Percentiles rank a stretch among this genome's conserved stretches.
phyloP scores from a whole-genome alignment of 2,888 invertebrate species.

The Diaperis boleti region DNA sequence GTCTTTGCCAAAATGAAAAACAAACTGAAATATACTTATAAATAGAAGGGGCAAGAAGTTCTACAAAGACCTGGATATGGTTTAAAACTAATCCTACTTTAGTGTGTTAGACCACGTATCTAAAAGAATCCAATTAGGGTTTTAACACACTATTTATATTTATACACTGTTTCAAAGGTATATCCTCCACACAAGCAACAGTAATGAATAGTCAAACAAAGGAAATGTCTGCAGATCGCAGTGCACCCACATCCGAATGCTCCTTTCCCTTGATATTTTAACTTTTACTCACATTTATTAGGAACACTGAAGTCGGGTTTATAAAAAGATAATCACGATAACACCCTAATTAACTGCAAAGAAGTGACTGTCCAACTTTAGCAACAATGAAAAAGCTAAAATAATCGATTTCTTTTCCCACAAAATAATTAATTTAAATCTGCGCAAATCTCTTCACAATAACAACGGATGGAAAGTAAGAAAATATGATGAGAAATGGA shows the following conservation, averaged over 20 bases:
- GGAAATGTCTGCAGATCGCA: too few species aligned
- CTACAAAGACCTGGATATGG: not conserved
- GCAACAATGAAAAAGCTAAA: slow-evolving; percentile 24
- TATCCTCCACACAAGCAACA: too few species aligned
- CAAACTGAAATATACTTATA: too few species aligned
- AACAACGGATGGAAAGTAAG: slow-evolving; percentile 48
- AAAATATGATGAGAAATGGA: slow-evolving; percentile 47
- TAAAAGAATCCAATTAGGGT: too few species aligned
- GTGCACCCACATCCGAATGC: not conserved
- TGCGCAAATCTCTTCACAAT: slow-evolving; percentile 21
- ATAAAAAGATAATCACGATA: slow-evolving; percentile 1
- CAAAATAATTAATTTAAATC: slow-evolving; percentile 24
- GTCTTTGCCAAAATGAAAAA: too few species aligned
- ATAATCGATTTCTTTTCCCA: slow-evolving; percentile 37
- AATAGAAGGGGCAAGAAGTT: not conserved
- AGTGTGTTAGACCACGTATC: too few species aligned
- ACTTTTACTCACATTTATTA: slow-evolving; percentile 4
- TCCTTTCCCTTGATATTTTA: not conserved
- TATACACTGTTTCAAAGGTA: too few species aligned
- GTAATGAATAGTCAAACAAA: too few species aligned
- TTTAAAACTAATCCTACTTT: too few species aligned
- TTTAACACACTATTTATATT: too few species aligned
- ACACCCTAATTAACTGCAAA: slow-evolving; percentile 6
- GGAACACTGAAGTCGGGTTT: slow-evolving; percentile 6
- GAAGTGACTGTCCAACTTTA: slow-evolving; percentile 15